Evolutionary conservation across 1,140 invertebrate species (phyloP).

Genomic region (Orchesella cincta): DNA sequence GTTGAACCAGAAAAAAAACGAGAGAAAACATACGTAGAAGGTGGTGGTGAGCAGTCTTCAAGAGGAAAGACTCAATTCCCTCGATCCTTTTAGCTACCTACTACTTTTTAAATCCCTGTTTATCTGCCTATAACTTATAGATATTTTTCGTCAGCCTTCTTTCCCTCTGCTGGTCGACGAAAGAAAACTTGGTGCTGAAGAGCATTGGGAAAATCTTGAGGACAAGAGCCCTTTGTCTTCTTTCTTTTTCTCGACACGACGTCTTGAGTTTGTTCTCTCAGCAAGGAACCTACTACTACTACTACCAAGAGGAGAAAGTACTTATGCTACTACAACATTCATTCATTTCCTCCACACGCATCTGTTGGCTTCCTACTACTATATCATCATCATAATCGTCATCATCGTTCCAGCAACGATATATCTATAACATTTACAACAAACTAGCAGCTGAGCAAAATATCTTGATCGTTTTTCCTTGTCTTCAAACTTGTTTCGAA

Average conservation of each 20-base stretch:
- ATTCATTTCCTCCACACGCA: neutral
- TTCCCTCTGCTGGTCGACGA: too few species aligned
- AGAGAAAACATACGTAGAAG: neutral
- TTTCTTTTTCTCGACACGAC: neutral
- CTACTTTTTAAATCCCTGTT: neutral
- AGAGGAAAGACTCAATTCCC: neutral
- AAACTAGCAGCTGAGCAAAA: too few species aligned
- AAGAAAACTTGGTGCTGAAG: neutral
- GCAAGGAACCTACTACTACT: neutral
- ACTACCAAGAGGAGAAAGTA: neutral
- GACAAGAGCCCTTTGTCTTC: neutral
- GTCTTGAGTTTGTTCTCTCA: neutral
- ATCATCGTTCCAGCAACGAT: too few species aligned
- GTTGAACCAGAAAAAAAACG: neutral
- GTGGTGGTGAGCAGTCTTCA: too few species aligned
- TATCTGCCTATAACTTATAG: neutral
- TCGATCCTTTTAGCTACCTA: neutral
- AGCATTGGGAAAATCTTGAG: neutral
- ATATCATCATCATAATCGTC: constrained; percentile 16
- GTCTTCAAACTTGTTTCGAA: too few species aligned
- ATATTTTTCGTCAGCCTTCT: neutral
- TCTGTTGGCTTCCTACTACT: neutral
- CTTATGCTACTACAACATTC: neutral
- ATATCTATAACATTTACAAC: too few species aligned
- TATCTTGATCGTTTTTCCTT: too few species aligned